A percentile compares a stretch with the other conserved stretches of the same genome.
Conservation (phyloP, 2,797 vertebrate genomes). For the Sebastes kiyomatsui region DNA sequence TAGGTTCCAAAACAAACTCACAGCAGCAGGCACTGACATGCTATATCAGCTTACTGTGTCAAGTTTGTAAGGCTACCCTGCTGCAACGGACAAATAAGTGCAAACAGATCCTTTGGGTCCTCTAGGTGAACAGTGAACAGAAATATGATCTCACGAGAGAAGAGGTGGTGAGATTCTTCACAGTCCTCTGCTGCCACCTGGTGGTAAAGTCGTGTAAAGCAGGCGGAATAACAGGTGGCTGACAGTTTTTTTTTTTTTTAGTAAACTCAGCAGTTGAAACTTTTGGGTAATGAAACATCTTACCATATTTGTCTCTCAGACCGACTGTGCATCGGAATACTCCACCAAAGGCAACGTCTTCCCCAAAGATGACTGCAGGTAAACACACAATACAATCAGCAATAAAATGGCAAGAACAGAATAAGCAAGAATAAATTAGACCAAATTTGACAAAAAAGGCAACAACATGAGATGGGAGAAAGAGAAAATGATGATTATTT, state of each 20-base stretch:
- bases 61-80: not conserved
- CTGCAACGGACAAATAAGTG: slow-evolving; percentile 6
- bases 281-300: slow-evolving; percentile 50
- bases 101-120: slow-evolving; percentile 65
- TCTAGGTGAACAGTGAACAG: slow-evolving; percentile 57
- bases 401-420: not conserved
- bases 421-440: not conserved
- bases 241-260: not conserved
- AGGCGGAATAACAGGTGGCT: not conserved
- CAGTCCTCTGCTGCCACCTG: slow-evolving; percentile 66
- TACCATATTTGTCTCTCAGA: slow-evolving; percentile 97
- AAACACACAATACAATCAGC: slow-evolving; percentile 37
- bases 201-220: slow-evolving; percentile 28
- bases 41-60: not conserved
- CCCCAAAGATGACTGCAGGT: slow-evolving; percentile 95
- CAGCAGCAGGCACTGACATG: not conserved
- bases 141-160: not conserved
- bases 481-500: not conserved
- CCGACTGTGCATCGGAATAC: slow-evolving; percentile 98
- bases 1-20: not conserved
- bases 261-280: not conserved
- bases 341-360: slow-evolving; percentile 98
- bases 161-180: not conserved
- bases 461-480: not conserved
- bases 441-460: not conserved